Evolutionary conservation across 2,888 invertebrate genomes (phyloP).

Genomic region (Limnephilus auricula): DNA sequence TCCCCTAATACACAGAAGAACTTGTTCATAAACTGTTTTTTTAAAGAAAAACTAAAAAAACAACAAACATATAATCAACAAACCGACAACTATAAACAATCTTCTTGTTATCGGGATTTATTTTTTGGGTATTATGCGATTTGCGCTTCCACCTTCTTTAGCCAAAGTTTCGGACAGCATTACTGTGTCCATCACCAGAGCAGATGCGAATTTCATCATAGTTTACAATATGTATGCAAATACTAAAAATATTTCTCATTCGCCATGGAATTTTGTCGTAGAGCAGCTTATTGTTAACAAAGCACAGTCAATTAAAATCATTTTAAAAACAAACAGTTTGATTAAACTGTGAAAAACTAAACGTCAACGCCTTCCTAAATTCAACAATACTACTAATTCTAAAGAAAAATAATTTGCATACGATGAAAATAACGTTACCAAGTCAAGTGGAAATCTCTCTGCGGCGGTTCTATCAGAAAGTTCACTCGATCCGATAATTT

Average conservation of each 20-base stretch:
- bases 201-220: too few species aligned
- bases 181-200: too few species aligned
- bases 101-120: too few species aligned
- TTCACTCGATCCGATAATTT: conserved; percentile 49
- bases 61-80: too few species aligned
- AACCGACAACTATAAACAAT: too few species aligned
- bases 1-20: too few species aligned
- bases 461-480: conserved; percentile 41
- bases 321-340: conserved; percentile 22
- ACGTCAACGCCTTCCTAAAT: conserved; percentile 28
- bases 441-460: conserved; percentile 36
- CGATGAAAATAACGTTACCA: neutral
- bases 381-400: neutral
- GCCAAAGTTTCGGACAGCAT: too few species aligned
- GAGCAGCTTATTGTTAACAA: neutral
- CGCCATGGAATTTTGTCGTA: neutral
- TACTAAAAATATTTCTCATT: neutral
- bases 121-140: too few species aligned
- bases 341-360: neutral
- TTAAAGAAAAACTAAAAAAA: too few species aligned
- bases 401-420: neutral
- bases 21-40: too few species aligned
- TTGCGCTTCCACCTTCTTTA: too few species aligned
- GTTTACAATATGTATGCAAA: neutral
- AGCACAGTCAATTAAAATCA: conserved; percentile 9